Evolutionary conservation across 2,888 invertebrate genomes (phyloP).

Genomic region (Epinotia bilunana): DNA sequence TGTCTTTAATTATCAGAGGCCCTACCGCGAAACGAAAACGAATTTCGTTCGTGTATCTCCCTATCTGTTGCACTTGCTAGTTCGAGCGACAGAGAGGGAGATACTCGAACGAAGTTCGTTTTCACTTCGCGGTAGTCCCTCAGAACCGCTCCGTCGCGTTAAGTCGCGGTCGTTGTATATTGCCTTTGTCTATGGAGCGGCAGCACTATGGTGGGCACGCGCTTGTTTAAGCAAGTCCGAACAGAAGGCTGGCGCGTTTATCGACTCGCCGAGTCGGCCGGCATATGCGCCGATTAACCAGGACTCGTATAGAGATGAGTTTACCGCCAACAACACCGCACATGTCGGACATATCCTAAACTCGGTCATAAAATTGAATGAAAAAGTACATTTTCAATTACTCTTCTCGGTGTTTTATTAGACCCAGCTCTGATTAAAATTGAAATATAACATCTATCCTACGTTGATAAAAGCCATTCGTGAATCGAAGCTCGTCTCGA

Average conservation of each 20-base stretch:
- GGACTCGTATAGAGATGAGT: constrained; percentile 58
- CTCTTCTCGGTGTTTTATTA: background rate
- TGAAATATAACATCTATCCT: background rate
- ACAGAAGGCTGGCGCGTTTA: constrained; percentile 65
- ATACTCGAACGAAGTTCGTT: no score
- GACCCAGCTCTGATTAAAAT: background rate
- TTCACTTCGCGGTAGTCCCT: no score
- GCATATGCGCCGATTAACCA: constrained; percentile 67
- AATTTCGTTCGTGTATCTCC: no score
- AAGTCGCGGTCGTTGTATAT: background rate
- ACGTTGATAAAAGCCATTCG: background rate
- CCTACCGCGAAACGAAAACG: no score
- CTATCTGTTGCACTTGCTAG: no score
- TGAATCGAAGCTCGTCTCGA: no score
- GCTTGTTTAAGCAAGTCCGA: constrained; percentile 47
- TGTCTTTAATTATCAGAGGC: background rate
- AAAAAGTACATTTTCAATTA: no score
- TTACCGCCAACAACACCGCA: constrained; percentile 1
- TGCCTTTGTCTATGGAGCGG: constrained; percentile 4
- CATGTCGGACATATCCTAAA: background rate
- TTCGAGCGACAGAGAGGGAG: no score
- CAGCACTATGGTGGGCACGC: background rate
- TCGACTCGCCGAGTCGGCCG: constrained; percentile 65
- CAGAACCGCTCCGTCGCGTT: background rate
- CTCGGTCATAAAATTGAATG: no score